Evolutionary conservation across 2,797 vertebrate species (phyloP).

Genomic region (Vireo griseus): DNA sequence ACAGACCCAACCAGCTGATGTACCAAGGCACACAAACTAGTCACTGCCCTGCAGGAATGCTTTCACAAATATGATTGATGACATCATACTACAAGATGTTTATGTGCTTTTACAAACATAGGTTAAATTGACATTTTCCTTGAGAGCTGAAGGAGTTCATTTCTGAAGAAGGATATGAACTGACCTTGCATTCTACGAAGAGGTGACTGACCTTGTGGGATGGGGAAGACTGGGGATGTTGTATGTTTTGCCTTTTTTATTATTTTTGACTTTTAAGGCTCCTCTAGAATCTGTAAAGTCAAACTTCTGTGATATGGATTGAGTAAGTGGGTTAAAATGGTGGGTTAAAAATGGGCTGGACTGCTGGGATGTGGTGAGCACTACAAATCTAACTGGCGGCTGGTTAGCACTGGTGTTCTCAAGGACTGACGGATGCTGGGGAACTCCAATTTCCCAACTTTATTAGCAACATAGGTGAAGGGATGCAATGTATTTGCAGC

Average conservation of each 20-base stretch:
- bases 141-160: neutral
- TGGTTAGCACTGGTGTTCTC: neutral
- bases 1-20: rapidly evolving
- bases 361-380: neutral
- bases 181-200: neutral
- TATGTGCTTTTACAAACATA: neutral
- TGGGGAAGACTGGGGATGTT: neutral
- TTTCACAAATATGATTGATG: neutral
- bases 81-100: neutral
- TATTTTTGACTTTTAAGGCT: neutral
- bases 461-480: neutral
- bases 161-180: neutral
- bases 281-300: neutral
- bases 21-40: neutral
- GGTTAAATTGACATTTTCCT: neutral
- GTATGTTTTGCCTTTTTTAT: rapidly evolving
- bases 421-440: neutral
- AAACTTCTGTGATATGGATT: neutral
- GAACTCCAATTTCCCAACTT: neutral
- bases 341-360: neutral
- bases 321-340: neutral
- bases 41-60: neutral
- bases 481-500: neutral
- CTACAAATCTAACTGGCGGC: neutral
- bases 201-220: neutral